A percentile compares a stretch with the other conserved stretches of the same genome.
These are phyloP conservation scores for Glossosoma conforme DNA, from an alignment of 1,140 invertebrate genomes.

Conservation along the genomic window DNA sequence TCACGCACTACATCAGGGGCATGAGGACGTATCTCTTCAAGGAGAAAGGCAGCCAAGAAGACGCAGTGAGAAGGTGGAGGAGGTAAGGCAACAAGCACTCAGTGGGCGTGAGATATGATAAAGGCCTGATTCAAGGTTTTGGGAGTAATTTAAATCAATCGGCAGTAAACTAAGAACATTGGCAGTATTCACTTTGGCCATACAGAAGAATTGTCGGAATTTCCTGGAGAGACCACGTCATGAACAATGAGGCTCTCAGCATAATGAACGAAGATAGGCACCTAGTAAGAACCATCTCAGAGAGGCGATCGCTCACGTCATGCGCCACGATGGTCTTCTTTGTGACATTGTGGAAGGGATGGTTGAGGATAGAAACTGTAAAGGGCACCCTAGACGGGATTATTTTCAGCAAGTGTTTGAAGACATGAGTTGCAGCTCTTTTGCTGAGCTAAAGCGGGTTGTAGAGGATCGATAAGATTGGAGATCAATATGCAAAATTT, in stretches of 20 bases:
- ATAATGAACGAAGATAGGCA: not conserved
- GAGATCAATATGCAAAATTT: too few species aligned
- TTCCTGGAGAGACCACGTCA: not conserved
- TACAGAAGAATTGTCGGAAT: not conserved
- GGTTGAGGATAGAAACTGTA: too few species aligned
- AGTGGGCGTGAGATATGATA: not conserved
- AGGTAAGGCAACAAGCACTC: constrained; percentile 43
- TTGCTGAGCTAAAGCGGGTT: too few species aligned
- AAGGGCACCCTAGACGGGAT: too few species aligned
- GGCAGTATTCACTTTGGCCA: not conserved
- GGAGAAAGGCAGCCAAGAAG: constrained; percentile 61
- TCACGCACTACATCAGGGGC: constrained; percentile 60
- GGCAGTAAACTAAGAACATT: not conserved
- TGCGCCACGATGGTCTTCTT: too few species aligned
- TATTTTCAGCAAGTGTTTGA: too few species aligned
- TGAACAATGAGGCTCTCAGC: not conserved
- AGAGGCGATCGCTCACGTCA: too few species aligned
- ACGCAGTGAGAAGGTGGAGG: constrained; percentile 53
- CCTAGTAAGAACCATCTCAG: too few species aligned
- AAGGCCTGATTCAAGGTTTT: not conserved
- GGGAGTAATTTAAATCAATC: not conserved
- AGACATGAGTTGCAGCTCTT: too few species aligned
- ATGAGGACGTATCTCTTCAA: constrained; percentile 65
- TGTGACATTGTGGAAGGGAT: too few species aligned
- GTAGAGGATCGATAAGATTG: too few species aligned